A percentile compares a stretch with the other conserved stretches of the same genome.
These are phyloP conservation scores for Dastarcus helophoroides DNA, from an alignment of 2,888 invertebrate genomes.

Conservation along the genomic window DNA sequence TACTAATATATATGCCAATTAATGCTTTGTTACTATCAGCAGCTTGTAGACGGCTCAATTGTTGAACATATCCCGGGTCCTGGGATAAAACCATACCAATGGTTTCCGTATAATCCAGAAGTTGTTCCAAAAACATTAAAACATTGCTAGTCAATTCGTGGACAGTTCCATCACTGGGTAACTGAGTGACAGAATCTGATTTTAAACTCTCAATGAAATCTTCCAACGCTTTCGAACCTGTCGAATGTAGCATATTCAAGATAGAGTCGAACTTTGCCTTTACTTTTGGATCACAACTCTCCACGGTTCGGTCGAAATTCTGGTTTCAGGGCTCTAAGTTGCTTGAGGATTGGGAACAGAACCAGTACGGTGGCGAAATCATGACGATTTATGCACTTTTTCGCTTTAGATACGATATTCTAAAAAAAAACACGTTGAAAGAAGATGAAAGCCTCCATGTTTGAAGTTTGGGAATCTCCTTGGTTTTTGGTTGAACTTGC, in stretches of 20 bases:
- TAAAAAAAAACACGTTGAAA: slow-evolving; percentile 32
- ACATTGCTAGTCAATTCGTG: slow-evolving; percentile 94
- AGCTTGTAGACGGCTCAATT: slow-evolving; percentile 39
- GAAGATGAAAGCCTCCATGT: too few species aligned
- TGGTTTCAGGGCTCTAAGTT: slow-evolving; percentile 62
- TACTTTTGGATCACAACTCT: slow-evolving; percentile 57
- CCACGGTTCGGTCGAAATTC: slow-evolving; percentile 70
- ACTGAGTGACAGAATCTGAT: slow-evolving; percentile 61
- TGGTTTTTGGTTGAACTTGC: too few species aligned
- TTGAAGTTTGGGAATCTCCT: too few species aligned
- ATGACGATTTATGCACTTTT: slow-evolving; percentile 62
- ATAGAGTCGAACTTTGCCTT: slow-evolving; percentile 62
- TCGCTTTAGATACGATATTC: slow-evolving; percentile 62
- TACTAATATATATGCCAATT: slow-evolving; percentile 74
- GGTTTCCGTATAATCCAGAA: slow-evolving; percentile 66
- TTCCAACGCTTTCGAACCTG: slow-evolving; percentile 79
- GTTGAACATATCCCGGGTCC: slow-evolving; percentile 45
- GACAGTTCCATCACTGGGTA: slow-evolving; percentile 96
- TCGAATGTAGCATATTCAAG: slow-evolving; percentile 59
- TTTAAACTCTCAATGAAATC: slow-evolving; percentile 86
- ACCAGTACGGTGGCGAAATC: slow-evolving; percentile 71
- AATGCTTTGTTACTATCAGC: slow-evolving; percentile 52
- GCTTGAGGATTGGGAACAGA: slow-evolving; percentile 72
- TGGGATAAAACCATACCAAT: slow-evolving; percentile 56
- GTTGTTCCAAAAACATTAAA: slow-evolving; percentile 80